Evolutionary conservation across 2,888 invertebrate genomes (phyloP).

Genomic region (Norana najaformis): DNA sequence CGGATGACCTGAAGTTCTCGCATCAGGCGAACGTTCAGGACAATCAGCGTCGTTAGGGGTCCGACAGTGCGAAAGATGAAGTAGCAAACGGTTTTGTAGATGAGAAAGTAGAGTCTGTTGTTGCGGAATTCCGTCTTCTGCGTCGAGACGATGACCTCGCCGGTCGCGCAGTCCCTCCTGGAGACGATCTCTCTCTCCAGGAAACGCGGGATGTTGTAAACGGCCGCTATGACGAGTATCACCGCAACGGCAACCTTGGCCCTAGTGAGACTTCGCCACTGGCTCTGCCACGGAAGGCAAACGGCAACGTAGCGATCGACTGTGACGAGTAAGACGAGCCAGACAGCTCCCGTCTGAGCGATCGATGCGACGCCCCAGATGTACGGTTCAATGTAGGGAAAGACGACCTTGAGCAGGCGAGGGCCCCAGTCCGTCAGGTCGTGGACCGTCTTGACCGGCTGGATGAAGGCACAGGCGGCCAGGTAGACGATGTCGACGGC

Average conservation of each 20-base stretch:
- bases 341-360: slow-evolving; percentile 45
- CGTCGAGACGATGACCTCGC: slow-evolving; percentile 14
- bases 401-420: slow-evolving; percentile 35
- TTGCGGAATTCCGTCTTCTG: slow-evolving; percentile 34
- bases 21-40: slow-evolving; percentile 44
- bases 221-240: slow-evolving; percentile 36
- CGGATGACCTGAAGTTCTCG: slow-evolving; percentile 40
- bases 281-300: slow-evolving; percentile 43
- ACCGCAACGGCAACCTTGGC: slow-evolving; percentile 37
- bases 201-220: slow-evolving; percentile 46
- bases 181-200: slow-evolving; percentile 42
- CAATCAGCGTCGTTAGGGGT: slow-evolving; percentile 42
- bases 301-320: slow-evolving; percentile 46
- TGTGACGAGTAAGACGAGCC: slow-evolving; percentile 46
- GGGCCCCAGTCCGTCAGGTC: slow-evolving; percentile 42
- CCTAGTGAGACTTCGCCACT: slow-evolving; percentile 40
- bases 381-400: slow-evolving; percentile 38
- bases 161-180: neutral
- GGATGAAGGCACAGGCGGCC: slow-evolving; percentile 44
- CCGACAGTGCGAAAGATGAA: slow-evolving; percentile 47
- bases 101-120: slow-evolving; percentile 42
- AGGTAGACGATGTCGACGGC: slow-evolving; percentile 46
- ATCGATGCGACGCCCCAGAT: slow-evolving; percentile 45
- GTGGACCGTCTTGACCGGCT: slow-evolving; percentile 42
- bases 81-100: slow-evolving; percentile 47